Base-by-base conservation (phyloP, 2,888 invertebrate genomes). In the Idaea dimidiata region DNA sequence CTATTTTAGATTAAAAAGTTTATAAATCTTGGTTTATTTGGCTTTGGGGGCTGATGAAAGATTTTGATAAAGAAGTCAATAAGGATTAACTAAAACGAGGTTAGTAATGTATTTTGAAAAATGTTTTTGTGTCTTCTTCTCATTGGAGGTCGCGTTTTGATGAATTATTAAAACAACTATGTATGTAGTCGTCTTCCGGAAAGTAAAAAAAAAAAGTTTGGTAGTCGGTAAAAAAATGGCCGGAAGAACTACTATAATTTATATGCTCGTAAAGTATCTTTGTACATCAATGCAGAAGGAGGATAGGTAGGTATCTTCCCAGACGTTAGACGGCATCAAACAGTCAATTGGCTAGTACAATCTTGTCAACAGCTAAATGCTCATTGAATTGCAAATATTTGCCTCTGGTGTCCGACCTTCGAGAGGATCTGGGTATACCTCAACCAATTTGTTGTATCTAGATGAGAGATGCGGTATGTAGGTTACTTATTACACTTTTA, bases 381-480 rank as follows among this genome's bases (percentile, higher is more conserved):
- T 67, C 67, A 72, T 72, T 72, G 72, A 72, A 72, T 72, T 64
- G 72, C 72, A 72, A 70, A 72, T 70, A 18, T 67, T 64, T 43
- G 57, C 17, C 31, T 32, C 58, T 58, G n/a, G 31, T 31, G 54
- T 57, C 53, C 58, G 66, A 70, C 70, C 70, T 68, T 67, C 60
- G 60, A 55, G 59, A 17, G 54, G 58, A 57, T 55, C 60, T 62
- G 62, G 57, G 57, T 61, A 54, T 24, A 53, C 32, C 16, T 59
- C 18, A 10, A 14, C 14, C 8, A 14, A 43, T 43, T 43, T 43
- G 10, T 10, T 43, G 7, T 33, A 59, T 54, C 33, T 61, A 60
- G 56, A 16, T 18, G 53, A 54, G 14, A 43, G 43, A 55, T 55
- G 54, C n/a, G 4, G n/a, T 16, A 55, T 55, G 54, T 43, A 14